These are phyloP conservation scores for Catocala nupta DNA, from an alignment of 2,888 invertebrate genomes.

Conservation along the genomic window DNA sequence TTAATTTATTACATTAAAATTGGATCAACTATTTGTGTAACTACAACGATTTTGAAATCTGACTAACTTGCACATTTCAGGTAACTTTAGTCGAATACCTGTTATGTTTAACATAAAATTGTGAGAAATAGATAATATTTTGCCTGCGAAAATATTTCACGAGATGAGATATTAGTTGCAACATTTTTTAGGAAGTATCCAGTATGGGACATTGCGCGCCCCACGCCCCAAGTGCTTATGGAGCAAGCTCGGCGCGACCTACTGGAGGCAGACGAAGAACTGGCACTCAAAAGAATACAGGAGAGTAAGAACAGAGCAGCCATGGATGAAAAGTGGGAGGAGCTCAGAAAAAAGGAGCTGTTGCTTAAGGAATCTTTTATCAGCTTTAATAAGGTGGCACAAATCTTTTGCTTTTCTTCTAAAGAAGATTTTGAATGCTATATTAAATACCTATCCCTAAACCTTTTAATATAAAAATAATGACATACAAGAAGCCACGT, in stretches of 20 bases:
- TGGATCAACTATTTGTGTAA: too few species aligned
- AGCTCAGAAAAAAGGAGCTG: slow-evolving; percentile 83
- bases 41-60: too few species aligned
- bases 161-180: background rate
- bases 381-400: slow-evolving; percentile 86
- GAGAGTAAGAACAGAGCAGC: slow-evolving; percentile 71
- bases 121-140: too few species aligned
- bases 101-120: too few species aligned
- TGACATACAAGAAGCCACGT: too few species aligned
- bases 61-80: too few species aligned
- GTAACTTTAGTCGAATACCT: too few species aligned
- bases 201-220: slow-evolving; percentile 88
- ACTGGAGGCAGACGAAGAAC: slow-evolving; percentile 80
- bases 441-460: too few species aligned
- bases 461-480: too few species aligned
- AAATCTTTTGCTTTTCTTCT: background rate
- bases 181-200: slow-evolving; percentile 83
- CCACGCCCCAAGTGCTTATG: slow-evolving; percentile 85
- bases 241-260: slow-evolving; percentile 86
- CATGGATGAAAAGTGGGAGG: slow-evolving; percentile 87
- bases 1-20: too few species aligned
- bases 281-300: slow-evolving; percentile 78
- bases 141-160: background rate
- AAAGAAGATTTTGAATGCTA: too few species aligned
- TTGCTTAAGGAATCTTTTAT: slow-evolving; percentile 87